phyloP scores from a whole-genome alignment of 2,888 invertebrate genomes.

The Diarsia dahlii region DNA sequence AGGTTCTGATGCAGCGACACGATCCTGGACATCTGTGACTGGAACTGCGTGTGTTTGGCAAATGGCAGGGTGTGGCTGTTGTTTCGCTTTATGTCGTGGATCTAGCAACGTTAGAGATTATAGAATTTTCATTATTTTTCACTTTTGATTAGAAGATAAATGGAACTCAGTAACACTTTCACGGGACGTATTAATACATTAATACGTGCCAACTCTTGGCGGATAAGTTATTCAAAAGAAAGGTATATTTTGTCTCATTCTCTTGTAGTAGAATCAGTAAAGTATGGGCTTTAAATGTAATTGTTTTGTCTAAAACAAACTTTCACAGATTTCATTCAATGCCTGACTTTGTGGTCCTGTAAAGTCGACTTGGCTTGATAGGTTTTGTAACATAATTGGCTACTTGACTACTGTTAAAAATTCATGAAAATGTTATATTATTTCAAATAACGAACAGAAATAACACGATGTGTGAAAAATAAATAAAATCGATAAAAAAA shows the following conservation, averaged over 20 bases:
- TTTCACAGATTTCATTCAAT: neutral
- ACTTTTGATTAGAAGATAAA: neutral
- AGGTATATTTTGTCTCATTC: neutral
- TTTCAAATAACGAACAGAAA: too few relatives aligned
- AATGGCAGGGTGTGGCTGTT: slow-evolving; percentile 75
- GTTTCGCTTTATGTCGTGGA: slow-evolving; percentile 81
- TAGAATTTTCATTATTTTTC: neutral
- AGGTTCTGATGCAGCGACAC: slow-evolving; percentile 80
- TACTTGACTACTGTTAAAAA: too few relatives aligned
- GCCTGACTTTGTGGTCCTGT: neutral
- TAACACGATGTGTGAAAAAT: too few relatives aligned
- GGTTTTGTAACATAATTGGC: neutral
- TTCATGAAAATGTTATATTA: too few relatives aligned
- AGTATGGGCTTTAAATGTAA: neutral
- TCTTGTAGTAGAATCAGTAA: too few relatives aligned
- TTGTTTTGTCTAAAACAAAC: neutral
- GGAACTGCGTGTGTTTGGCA: slow-evolving; percentile 83
- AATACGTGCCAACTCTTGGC: neutral
- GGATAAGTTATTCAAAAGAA: neutral
- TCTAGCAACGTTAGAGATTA: slow-evolving; percentile 65
- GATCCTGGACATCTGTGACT: slow-evolving; percentile 80
- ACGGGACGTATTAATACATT: neutral
- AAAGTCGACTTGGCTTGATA: neutral
- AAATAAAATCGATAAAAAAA: too few relatives aligned
- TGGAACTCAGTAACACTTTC: neutral